A percentile compares a stretch with the other conserved stretches of the same genome.
Evolutionary conservation across 2,113 vertebrate species (phyloP).

Genomic region (Zapornia atra): DNA sequence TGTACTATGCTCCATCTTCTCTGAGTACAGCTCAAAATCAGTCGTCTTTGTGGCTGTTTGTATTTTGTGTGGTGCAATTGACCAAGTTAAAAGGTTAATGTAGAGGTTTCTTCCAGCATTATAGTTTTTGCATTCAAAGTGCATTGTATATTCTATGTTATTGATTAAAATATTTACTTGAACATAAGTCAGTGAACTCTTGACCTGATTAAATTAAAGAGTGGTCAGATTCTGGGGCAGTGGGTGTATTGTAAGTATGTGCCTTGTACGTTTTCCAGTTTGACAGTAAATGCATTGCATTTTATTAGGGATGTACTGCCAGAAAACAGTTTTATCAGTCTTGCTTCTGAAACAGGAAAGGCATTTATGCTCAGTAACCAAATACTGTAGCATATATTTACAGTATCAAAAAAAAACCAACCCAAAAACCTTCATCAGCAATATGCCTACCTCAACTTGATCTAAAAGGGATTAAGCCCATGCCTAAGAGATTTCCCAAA

Average conservation of each 20-base stretch:
- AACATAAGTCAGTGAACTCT: background rate
- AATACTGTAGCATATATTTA: background rate
- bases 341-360: background rate
- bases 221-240: background rate
- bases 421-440: background rate
- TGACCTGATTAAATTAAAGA: background rate
- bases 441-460: background rate
- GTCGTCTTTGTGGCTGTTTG: background rate
- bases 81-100: background rate
- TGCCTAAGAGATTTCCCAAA: background rate
- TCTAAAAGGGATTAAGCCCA: background rate
- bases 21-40: background rate
- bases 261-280: background rate
- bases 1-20: background rate
- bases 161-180: background rate
- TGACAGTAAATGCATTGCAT: background rate
- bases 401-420: background rate
- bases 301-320: background rate
- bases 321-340: background rate
- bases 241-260: background rate
- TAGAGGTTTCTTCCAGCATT: background rate
- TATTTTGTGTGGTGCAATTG: background rate
- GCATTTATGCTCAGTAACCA: background rate
- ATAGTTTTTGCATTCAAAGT: background rate
- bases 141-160: background rate